Percentiles rank a stretch among this genome's conserved stretches.
Conservation (phyloP, 2,888 invertebrate species). For the Pseudeuparius sepicola region DNA sequence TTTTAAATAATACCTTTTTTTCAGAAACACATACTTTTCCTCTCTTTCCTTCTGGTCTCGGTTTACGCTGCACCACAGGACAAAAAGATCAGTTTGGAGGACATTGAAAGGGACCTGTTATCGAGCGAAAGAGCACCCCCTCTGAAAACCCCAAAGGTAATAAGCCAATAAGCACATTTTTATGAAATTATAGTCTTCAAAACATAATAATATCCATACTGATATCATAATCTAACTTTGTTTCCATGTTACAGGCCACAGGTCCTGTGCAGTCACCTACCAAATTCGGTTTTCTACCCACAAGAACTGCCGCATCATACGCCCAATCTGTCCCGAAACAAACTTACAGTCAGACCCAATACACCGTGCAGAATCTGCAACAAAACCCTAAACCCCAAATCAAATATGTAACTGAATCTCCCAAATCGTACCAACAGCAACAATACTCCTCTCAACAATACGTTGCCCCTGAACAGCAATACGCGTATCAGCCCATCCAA, state of each 20-base stretch:
- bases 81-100: slow-evolving; percentile 58
- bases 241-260: slow-evolving; percentile 16
- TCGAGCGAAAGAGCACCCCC: slow-evolving; percentile 40
- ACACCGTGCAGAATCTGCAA: slow-evolving; percentile 12
- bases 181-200: no score
- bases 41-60: slow-evolving; percentile 26
- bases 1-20: no score
- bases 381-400: background rate
- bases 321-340: slow-evolving; percentile 26
- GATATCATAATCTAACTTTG: no score
- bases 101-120: slow-evolving; percentile 63
- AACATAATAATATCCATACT: no score
- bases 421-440: slow-evolving; percentile 14
- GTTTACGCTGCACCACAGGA: slow-evolving; percentile 35
- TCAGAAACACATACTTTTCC: slow-evolving; percentile 27
- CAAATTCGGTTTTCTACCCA: slow-evolving; percentile 30
- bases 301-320: slow-evolving; percentile 28
- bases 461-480: slow-evolving; percentile 22
- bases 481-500: slow-evolving; percentile 21
- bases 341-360: slow-evolving; percentile 24
- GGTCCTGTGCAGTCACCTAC: slow-evolving; percentile 25
- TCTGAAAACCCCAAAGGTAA: no score
- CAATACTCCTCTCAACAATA: slow-evolving; percentile 23
- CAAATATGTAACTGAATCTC: slow-evolving; percentile 1
- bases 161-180: no score